Evolutionary conservation across 2,797 vertebrate species (phyloP).

Genomic region (Spondyliosoma cantharus): DNA sequence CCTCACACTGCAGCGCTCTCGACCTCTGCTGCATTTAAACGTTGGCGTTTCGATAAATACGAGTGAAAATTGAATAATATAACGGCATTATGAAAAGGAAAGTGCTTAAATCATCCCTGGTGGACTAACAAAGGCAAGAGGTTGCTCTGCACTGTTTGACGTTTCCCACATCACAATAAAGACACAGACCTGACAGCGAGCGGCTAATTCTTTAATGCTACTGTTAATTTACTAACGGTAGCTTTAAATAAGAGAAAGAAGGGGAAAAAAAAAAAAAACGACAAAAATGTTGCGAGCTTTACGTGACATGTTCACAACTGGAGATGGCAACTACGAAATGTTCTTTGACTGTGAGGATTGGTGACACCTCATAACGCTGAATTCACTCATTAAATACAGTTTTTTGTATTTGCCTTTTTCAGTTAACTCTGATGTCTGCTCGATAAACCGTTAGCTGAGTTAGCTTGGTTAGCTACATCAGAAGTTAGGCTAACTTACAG

Average conservation of each 20-base stretch:
- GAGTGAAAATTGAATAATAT: neutral
- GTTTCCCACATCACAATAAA: neutral
- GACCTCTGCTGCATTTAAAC: neutral
- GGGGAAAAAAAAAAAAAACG: neutral
- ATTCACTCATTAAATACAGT: neutral
- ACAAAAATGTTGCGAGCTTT: conserved; percentile 7
- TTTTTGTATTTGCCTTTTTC: neutral
- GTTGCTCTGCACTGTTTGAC: neutral
- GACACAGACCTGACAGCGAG: neutral
- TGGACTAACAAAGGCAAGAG: conserved; percentile 35
- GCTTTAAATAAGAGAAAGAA: neutral
- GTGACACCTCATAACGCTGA: neutral
- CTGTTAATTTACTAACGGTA: neutral
- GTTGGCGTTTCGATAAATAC: neutral
- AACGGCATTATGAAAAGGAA: neutral
- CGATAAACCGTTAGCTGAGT: conserved; percentile 10
- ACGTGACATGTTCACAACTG: conserved; percentile 37
- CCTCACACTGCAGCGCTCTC: conserved; percentile 13
- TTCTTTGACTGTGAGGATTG: neutral
- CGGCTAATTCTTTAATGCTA: neutral
- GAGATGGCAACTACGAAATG: conserved; percentile 8
- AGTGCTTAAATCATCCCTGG: neutral
- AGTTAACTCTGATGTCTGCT: neutral
- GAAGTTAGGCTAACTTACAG: conserved; percentile 59
- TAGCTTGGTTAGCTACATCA: neutral